Conservation (phyloP, 2,888 invertebrate species). For the Athripsodes cinereus region DNA sequence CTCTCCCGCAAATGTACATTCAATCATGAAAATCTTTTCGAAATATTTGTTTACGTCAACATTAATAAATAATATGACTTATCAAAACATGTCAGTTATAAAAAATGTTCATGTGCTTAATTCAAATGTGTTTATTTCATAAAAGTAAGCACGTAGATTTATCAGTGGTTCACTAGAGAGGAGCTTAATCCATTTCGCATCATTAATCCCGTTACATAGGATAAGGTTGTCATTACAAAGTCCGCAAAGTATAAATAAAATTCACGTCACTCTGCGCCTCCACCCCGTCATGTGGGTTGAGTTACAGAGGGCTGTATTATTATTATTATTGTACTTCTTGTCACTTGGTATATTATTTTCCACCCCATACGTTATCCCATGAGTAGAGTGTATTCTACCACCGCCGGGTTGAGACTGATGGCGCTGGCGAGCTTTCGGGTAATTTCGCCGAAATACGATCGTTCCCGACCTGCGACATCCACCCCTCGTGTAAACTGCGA, state of each 20-base stretch:
- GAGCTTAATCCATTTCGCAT: neutral
- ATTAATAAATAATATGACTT: no score
- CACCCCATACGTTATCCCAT: neutral
- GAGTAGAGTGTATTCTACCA: neutral
- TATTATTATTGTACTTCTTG: neutral
- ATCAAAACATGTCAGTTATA: no score
- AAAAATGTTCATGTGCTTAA: neutral
- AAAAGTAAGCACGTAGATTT: neutral
- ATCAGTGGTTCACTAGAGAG: neutral
- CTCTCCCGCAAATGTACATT: no score
- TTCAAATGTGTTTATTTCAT: neutral
- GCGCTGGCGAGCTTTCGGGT: conserved; percentile 5
- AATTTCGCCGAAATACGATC: neutral
- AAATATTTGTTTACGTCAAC: no score
- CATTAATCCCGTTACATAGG: neutral
- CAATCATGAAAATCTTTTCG: no score
- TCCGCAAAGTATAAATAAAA: conserved; percentile 7
- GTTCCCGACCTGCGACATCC: neutral
- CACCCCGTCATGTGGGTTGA: neutral
- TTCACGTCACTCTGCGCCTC: neutral
- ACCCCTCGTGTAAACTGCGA: neutral
- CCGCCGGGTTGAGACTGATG: conserved; percentile 3
- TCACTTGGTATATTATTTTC: neutral
- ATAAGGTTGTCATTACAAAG: neutral
- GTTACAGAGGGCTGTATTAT: neutral